Evolutionary conservation across 1,140 invertebrate genomes (phyloP), one percentile per base, ranked within the genome.

Genomic region (Metaphire vulgaris): DNA sequence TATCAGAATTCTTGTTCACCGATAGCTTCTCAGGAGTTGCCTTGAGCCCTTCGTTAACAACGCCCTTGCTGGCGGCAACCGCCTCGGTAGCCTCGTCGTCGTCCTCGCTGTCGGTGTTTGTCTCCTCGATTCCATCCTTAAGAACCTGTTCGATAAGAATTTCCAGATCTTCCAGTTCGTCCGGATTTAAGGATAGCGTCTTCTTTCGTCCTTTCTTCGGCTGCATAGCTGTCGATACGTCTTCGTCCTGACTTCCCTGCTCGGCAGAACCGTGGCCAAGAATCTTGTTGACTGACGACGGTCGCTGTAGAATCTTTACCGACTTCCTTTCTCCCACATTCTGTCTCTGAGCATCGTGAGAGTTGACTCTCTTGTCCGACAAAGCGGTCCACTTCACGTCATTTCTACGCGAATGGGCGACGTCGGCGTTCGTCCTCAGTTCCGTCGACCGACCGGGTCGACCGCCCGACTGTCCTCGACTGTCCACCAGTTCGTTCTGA

Each of bases 71-170:
- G 21, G 41, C 6, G 6, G 41, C 41, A 56, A 56, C 6, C 6
- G 6, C 41, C 6, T 6, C 6, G 6, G 6, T 21, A n/a, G 76
- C 73, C 12, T 76, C 77, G 14, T 31, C 31, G 28, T 33, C 41
- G 21, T 74, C 73, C 28, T 74, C 77, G 33, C 64, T 69, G 69
- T 73, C 73, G 1, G 31, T 68, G 31, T 67, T 70, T n/a, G 33
- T 41, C 2, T 77, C 64, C 1, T 69, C 76, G 32, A 78, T 26
- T 12, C 77, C 73, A 14, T 33, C 73, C 16, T 75, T 78, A 16
- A 78, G 75, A 1, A 78, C 73, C 56, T 78, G 68, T 33, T 78
- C 77, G 29, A 78, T 78, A 21, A 78, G 65, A 31, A 68, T 78
- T 41, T 78, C 77, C 26, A 78, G 69, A 1, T 74, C 73, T 65